Evolutionary conservation across 1,140 invertebrate genomes (phyloP).

Genomic region (Formica exsecta): DNA sequence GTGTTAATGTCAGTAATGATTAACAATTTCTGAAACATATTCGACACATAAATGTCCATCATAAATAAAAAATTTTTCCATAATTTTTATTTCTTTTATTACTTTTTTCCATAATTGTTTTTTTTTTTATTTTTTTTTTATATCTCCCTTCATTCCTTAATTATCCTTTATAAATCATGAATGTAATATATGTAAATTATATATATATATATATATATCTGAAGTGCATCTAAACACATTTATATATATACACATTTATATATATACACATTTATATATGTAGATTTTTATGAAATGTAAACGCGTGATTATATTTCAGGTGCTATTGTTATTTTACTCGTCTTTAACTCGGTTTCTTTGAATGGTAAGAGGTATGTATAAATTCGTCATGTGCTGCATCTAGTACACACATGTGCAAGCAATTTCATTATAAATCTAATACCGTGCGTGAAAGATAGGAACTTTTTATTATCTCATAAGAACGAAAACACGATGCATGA

Average conservation of each 20-base stretch:
- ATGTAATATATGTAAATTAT: slow-evolving; percentile 11
- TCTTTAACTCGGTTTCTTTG: neutral
- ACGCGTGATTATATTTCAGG: neutral
- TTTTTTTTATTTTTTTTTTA: neutral
- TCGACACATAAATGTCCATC: slow-evolving; percentile 73
- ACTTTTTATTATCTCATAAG: neutral
- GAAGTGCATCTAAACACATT: slow-evolving; percentile 25
- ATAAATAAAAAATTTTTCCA: slow-evolving; percentile 79
- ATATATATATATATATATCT: neutral
- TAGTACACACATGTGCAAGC: slow-evolving; percentile 11
- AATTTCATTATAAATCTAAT: slow-evolving; percentile 31
- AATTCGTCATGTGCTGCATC: slow-evolving; percentile 9
- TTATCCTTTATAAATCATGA: neutral
- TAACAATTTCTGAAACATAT: slow-evolving; percentile 77
- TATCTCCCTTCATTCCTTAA: neutral
- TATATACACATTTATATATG: slow-evolving; percentile 8
- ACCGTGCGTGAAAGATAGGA: neutral
- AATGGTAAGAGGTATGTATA: slow-evolving; percentile 11
- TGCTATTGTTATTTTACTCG: slow-evolving; percentile 16
- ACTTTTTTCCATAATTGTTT: neutral
- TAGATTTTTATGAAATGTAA: slow-evolving; percentile 21
- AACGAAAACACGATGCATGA: slow-evolving; percentile 9
- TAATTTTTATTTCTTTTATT: slow-evolving; percentile 54
- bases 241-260: too few relatives aligned
- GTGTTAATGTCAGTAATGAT: slow-evolving; percentile 61